Base-by-base conservation (phyloP, 2,888 invertebrate genomes). In the Agrilus mali region DNA sequence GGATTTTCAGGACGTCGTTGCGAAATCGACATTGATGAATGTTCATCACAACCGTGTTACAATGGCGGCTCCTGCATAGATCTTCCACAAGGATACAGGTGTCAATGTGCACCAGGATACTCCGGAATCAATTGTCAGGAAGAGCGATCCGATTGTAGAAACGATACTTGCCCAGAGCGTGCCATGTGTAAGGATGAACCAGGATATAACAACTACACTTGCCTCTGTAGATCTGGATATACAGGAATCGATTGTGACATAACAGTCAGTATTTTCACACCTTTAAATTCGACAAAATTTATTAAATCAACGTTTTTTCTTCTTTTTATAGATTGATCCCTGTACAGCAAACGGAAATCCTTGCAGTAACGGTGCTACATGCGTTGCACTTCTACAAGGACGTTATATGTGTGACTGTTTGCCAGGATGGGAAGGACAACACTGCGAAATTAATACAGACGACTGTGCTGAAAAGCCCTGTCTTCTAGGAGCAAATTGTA, bases 121-220 rank as follows among this genome's bases (percentile, higher is more conserved):
- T 80, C 83, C 7, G 93, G 93, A n/a, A 78, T 90, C 32, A 93
- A 93, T 60, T 96, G 96, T 60, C 94, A 96, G 69, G 88, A 92
- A 61, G 92, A 94, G 65, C 77, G 82, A 55, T 83, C 86, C 13
- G 92, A 95, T 56, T 95, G 93, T 60, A 73, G 73, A 53, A 86
- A 84, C 59, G 86, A 88, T 48, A 89, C 95, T 0, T 97, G 97
- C 56, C 90, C 92, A 1, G 94, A 93, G 60, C 74, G 93, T 57
- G 95, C 95, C 4, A 93, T 94, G 88, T 97, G 97, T 66, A 94
- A 95, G 68, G 92, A 96, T 64, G 88, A 85, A 66, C 93, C 86
- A 15, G 90, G 86, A 46, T 80, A 77, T 54, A 87, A 86, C 55
- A 93, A 93, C 59, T 85, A 80, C 57, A 90, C 92, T 1, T 97